phyloP scores from a whole-genome alignment of 2,888 invertebrate species.

The Oscheius sp. region DNA sequence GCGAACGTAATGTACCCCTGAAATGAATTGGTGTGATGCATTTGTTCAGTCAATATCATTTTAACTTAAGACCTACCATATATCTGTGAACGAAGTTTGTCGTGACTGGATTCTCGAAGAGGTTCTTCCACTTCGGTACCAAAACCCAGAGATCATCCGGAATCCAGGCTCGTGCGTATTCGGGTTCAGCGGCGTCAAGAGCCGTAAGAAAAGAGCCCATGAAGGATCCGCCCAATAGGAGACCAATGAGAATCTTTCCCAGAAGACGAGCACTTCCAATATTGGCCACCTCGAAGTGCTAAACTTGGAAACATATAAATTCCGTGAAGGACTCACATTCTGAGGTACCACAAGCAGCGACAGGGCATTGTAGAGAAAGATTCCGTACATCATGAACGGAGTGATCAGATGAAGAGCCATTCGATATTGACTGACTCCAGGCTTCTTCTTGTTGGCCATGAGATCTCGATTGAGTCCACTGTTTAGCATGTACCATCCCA shows the following conservation, averaged over 20 bases:
- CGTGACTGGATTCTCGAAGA: slow-evolving; percentile 4
- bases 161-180: slow-evolving; percentile 4
- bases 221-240: slow-evolving; percentile 1
- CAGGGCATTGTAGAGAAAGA: slow-evolving; percentile 1
- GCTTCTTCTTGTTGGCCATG: slow-evolving; percentile 6
- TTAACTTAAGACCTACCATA: not conserved
- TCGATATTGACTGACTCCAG: slow-evolving; percentile 11
- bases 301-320: not conserved
- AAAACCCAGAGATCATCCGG: not conserved
- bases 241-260: slow-evolving; percentile 1
- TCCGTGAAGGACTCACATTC: not conserved
- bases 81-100: slow-evolving; percentile 4
- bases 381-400: not conserved
- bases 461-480: slow-evolving; percentile 1
- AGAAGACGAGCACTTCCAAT: slow-evolving; percentile 5
- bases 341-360: not conserved
- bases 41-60: not conserved
- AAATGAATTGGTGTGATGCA: not conserved
- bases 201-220: not conserved
- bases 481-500: slow-evolving; percentile 9
- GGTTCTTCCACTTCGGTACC: slow-evolving; percentile 6
- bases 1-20: not conserved
- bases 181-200: slow-evolving; percentile 8
- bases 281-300: not conserved
- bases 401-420: slow-evolving; percentile 4